Conservation (phyloP, 2,113 vertebrate genomes). For the Calidris pygmaea region DNA sequence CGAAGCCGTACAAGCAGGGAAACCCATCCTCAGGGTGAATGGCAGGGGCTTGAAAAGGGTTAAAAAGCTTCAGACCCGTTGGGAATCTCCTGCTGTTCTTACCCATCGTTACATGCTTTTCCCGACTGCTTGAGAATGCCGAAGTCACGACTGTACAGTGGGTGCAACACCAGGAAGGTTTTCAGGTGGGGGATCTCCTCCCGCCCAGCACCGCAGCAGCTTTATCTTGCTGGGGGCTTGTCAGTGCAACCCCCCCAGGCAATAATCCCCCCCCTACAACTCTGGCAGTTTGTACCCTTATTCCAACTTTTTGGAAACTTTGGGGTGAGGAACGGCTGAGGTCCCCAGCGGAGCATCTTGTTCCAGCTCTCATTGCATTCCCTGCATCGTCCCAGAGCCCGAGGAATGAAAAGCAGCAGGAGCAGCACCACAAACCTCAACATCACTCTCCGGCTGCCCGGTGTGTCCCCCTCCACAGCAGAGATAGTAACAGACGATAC, state of each 20-base stretch:
- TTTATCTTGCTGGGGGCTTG: not conserved
- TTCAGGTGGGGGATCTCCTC: not conserved
- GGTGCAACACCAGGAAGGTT: not conserved
- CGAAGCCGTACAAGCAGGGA: rapidly evolving
- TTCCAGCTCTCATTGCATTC: not conserved
- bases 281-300: not conserved
- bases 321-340: not conserved
- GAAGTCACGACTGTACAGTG: rapidly evolving
- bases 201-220: not conserved
- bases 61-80: not conserved
- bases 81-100: not conserved
- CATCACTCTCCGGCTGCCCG: not conserved
- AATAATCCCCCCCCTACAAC: not conserved
- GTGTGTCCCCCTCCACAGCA: not conserved
- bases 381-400: not conserved
- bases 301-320: not conserved
- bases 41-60: not conserved
- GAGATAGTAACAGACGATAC: not conserved
- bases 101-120: rapidly evolving
- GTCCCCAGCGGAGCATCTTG: no score
- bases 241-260: not conserved
- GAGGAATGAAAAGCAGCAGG: not conserved
- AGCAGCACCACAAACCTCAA: not conserved
- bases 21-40: rapidly evolving
- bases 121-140: not conserved